Evolutionary conservation across 2,888 invertebrate species (phyloP).

Genomic region (Lycocerus yunnanus): DNA sequence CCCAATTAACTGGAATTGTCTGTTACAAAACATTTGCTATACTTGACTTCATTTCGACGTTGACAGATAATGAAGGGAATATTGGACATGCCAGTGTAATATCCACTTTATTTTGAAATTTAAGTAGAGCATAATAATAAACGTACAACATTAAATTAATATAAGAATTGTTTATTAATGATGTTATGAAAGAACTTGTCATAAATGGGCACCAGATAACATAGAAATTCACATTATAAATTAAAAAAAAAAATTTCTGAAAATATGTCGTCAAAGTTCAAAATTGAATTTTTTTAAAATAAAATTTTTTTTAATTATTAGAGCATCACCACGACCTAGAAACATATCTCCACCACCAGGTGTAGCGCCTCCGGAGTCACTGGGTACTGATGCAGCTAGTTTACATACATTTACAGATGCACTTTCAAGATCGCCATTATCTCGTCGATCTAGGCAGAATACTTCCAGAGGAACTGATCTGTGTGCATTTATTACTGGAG

Average conservation of each 20-base stretch:
- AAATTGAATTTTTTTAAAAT: not conserved
- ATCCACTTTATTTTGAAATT: too few species aligned
- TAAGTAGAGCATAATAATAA: too few species aligned
- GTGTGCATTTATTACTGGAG: constrained; percentile 73
- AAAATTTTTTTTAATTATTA: constrained; percentile 38
- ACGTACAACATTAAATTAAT: too few species aligned
- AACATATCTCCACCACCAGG: constrained; percentile 58
- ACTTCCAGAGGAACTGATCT: constrained; percentile 65
- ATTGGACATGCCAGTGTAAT: too few species aligned
- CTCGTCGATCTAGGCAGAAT: constrained; percentile 52
- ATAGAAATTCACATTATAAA: too few species aligned
- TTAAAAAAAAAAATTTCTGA: not conserved
- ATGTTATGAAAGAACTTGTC: too few species aligned
- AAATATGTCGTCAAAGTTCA: not conserved
- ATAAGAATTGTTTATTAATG: too few species aligned
- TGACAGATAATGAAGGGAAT: too few species aligned
- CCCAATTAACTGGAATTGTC: too few species aligned
- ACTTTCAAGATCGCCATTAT: constrained; percentile 62
- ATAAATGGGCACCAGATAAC: too few species aligned
- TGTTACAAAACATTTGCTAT: too few species aligned
- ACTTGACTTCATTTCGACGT: too few species aligned
- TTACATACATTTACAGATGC: constrained; percentile 77
- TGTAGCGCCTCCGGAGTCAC: constrained; percentile 42
- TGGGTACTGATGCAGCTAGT: constrained; percentile 60
- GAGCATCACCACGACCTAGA: constrained; percentile 60